phyloP scores from a whole-genome alignment of 2,113 vertebrate species.

The Calidris pugnax region DNA sequence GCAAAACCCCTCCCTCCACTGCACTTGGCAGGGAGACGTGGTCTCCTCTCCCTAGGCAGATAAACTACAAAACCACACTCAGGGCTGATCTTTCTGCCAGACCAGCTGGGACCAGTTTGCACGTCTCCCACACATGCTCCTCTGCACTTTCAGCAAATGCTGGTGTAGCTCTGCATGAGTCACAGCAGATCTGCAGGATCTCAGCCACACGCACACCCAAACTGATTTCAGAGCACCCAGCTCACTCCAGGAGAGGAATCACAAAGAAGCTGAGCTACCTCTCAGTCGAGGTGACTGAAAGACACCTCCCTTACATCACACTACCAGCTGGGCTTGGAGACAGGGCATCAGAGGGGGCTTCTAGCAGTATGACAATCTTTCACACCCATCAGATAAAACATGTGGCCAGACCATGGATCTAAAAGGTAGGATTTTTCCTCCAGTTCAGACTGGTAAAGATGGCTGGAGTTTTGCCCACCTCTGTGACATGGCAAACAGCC shows the following conservation, averaged over 20 bases:
- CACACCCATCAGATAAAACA: neutral
- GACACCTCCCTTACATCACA: neutral
- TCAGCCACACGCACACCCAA: neutral
- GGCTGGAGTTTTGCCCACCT: neutral
- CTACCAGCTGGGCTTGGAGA: neutral
- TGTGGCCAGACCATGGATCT: accelerated
- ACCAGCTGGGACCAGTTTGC: neutral
- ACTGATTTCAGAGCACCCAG: neutral
- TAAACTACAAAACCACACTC: neutral
- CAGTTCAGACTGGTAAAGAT: neutral
- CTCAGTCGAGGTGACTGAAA: neutral
- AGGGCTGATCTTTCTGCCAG: neutral
- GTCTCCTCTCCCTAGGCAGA: neutral
- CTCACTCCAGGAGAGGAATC: neutral
- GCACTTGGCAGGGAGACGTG: neutral
- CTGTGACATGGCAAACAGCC: neutral
- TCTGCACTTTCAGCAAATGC: neutral
- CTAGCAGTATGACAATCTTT: neutral
- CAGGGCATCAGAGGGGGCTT: neutral
- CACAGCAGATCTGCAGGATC: neutral
- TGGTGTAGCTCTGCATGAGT: neutral
- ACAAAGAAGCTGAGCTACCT: neutral
- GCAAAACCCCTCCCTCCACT: neutral
- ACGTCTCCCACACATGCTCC: neutral
- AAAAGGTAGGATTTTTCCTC: neutral